Conservation (phyloP, 2,113 vertebrate species). For the Leptobrachium leishanense region DNA sequence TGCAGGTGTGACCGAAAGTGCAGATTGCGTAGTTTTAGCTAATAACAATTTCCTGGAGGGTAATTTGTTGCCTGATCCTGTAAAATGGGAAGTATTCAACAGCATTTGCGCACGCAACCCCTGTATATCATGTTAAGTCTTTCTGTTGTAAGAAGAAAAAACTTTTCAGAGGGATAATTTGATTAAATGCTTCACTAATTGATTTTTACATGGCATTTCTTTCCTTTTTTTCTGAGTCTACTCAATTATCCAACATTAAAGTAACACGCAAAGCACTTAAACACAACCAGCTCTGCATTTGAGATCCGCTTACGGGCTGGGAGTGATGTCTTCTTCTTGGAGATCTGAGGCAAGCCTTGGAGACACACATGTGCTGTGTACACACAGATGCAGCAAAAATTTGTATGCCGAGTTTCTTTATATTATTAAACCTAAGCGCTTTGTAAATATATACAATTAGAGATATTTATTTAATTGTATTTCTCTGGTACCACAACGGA, state of each 20-base stretch:
- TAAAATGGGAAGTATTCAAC: slow-evolving; percentile 62
- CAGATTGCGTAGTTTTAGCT: slow-evolving; percentile 65
- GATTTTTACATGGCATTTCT: slow-evolving; percentile 56
- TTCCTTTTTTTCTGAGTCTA: slow-evolving; percentile 37
- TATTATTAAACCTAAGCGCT: neutral
- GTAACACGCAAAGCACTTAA: slow-evolving; percentile 35
- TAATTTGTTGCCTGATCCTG: slow-evolving; percentile 64
- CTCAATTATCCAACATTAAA: slow-evolving; percentile 57
- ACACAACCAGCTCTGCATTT: slow-evolving; percentile 3
- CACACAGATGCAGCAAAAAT: slow-evolving; percentile 17
- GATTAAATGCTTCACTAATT: slow-evolving; percentile 58
- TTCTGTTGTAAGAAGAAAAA: slow-evolving; percentile 57
- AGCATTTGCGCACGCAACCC: slow-evolving; percentile 58
- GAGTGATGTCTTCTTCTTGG: no score
- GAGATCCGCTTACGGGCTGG: neutral
- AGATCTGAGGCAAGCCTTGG: no score
- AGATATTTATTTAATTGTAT: neutral
- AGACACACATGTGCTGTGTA: neutral
- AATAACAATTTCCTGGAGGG: slow-evolving; percentile 67
- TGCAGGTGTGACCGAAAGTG: slow-evolving; percentile 71
- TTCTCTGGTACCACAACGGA: neutral
- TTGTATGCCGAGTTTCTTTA: slow-evolving; percentile 1
- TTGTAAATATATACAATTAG: neutral
- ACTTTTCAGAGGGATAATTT: slow-evolving; percentile 46
- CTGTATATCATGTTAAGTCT: slow-evolving; percentile 57